These are phyloP conservation scores for Epistrophe grossulariae DNA, from an alignment of 2,888 invertebrate genomes.

Conservation along the genomic window DNA sequence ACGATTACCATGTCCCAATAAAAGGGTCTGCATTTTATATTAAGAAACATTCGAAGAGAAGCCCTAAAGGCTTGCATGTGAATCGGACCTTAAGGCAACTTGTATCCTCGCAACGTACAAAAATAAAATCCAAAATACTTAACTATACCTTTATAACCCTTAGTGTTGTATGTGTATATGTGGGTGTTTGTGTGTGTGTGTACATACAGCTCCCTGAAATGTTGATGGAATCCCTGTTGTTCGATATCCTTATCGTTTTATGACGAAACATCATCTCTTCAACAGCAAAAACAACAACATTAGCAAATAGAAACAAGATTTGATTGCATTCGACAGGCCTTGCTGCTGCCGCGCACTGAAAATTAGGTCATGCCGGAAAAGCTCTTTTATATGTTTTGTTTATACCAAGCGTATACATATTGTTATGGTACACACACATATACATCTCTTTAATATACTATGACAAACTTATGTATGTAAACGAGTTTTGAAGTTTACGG, in stretches of 20 bases:
- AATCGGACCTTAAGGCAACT: slow-evolving; percentile 38
- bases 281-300: background rate
- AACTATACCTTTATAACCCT: background rate
- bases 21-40: background rate
- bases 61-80: background rate
- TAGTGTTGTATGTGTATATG: background rate
- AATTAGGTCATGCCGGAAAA: slow-evolving; percentile 73
- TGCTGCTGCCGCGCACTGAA: slow-evolving; percentile 48
- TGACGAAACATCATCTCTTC: slow-evolving; percentile 3
- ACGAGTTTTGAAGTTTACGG: background rate
- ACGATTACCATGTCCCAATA: background rate
- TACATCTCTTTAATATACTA: background rate
- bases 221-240: slow-evolving; percentile 13
- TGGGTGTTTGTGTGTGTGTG: background rate
- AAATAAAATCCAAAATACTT: background rate
- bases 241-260: slow-evolving; percentile 34
- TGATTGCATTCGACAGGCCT: slow-evolving; percentile 56
- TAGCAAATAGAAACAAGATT: slow-evolving; percentile 36
- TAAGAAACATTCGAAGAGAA: background rate
- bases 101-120: slow-evolving; percentile 16
- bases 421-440: background rate
- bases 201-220: background rate
- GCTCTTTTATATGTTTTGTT: slow-evolving; percentile 33
- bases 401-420: slow-evolving; percentile 5
- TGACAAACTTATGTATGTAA: background rate